Evolutionary conservation across 2,113 vertebrate species (phyloP).

Genomic region (Herpailurus yagouaroundi): DNA sequence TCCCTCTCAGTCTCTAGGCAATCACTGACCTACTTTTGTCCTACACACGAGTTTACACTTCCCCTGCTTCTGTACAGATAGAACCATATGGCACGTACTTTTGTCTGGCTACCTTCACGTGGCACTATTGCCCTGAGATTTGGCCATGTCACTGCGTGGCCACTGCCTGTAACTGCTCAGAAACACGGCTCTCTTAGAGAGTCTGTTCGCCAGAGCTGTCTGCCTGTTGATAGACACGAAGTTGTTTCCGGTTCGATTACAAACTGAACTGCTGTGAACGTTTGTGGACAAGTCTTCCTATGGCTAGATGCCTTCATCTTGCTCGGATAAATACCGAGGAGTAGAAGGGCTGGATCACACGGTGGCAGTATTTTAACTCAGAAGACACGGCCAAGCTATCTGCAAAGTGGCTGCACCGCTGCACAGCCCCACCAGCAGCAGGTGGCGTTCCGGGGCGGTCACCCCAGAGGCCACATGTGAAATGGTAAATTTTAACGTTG

Average conservation of each 20-base stretch:
- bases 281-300: not conserved
- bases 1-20: not conserved
- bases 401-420: not conserved
- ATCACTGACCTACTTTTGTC: not conserved
- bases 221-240: not conserved
- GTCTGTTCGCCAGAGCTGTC: not conserved
- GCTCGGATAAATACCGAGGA: not conserved
- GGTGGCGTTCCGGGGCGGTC: not conserved
- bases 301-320: not conserved
- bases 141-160: fast-evolving
- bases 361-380: not conserved
- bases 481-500: not conserved
- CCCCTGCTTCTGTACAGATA: too few species aligned
- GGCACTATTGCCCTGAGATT: not conserved
- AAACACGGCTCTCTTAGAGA: fast-evolving
- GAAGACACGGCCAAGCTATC: not conserved
- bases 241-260: fast-evolving
- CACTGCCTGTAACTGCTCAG: not conserved
- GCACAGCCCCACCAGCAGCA: not conserved
- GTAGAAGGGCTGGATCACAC: not conserved
- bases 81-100: fast-evolving
- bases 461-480: too few species aligned
- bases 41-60: too few species aligned
- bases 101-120: too few species aligned
- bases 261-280: too few species aligned